phyloP scores from a whole-genome alignment of 2,113 vertebrate species.

The Oryzias celebensis region DNA sequence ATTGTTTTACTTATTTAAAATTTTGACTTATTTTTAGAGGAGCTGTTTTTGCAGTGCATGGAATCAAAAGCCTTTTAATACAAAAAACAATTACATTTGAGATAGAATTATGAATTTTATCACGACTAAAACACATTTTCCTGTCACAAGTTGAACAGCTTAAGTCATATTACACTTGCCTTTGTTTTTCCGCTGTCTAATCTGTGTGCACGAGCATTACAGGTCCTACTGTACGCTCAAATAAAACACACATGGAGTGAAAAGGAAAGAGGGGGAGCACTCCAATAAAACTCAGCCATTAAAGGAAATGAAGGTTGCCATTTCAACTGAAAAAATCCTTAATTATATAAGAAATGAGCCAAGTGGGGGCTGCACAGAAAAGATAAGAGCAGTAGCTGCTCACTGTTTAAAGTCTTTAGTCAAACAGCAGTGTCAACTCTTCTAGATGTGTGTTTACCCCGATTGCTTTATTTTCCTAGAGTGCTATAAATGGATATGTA shows the following conservation, averaged over 20 bases:
- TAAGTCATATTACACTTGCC: constrained; percentile 41
- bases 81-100: no score
- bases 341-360: constrained; percentile 70
- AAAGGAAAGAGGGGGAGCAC: constrained; percentile 27
- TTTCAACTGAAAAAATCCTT: constrained; percentile 70
- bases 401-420: constrained; percentile 57
- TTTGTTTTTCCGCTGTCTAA: constrained; percentile 56
- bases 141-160: no score
- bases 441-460: constrained; percentile 50
- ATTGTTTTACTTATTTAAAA: no score
- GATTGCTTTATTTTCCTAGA: constrained; percentile 51
- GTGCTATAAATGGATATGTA: constrained; percentile 35
- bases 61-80: no score
- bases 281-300: constrained; percentile 70
- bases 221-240: constrained; percentile 46
- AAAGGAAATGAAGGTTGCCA: constrained; percentile 70
- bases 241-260: constrained; percentile 21
- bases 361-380: constrained; percentile 59
- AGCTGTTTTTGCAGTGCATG: no score
- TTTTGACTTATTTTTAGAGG: no score
- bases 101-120: no score
- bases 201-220: constrained; percentile 51
- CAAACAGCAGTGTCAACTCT: constrained; percentile 56
- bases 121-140: no score
- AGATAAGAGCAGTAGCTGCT: constrained; percentile 68